These are phyloP conservation scores for Paedocypris sp. DNA, from an alignment of 2,113 vertebrate species.

Conservation along the genomic window DNA sequence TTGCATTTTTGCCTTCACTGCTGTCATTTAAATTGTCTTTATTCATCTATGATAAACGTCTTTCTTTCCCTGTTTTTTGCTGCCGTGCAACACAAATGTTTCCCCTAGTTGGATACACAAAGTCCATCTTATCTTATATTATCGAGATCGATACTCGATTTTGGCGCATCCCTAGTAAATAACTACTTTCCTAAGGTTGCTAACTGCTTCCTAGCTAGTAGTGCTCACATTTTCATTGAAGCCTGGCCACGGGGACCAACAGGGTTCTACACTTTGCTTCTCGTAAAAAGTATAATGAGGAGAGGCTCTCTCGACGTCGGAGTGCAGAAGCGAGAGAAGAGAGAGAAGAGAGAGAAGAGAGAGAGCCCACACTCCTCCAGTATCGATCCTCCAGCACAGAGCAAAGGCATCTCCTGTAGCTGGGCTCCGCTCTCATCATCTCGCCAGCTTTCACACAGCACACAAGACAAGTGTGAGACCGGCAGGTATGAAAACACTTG, in stretches of 20 bases:
- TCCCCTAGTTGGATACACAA: too few relatives aligned
- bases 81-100: too few relatives aligned
- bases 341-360: too few relatives aligned
- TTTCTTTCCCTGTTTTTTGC: too few relatives aligned
- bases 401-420: slow-evolving; percentile 11
- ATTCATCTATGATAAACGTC: too few relatives aligned
- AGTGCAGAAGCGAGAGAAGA: not conserved
- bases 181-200: not conserved
- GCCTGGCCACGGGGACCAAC: slow-evolving; percentile 24
- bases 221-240: not conserved
- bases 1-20: too few relatives aligned
- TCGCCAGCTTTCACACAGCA: not conserved
- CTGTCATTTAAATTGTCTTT: too few relatives aligned
- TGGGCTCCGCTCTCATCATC: not conserved
- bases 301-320: slow-evolving; percentile 8
- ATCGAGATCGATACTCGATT: too few relatives aligned
- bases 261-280: slow-evolving; percentile 6
- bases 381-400: slow-evolving; percentile 29
- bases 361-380: not conserved
- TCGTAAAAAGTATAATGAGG: slow-evolving; percentile 10
- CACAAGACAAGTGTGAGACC: slow-evolving; percentile 4
- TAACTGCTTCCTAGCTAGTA: not conserved
- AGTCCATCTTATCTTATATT: too few relatives aligned
- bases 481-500: not conserved
- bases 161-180: too few relatives aligned